Evolutionary conservation across 2,113 vertebrate genomes (phyloP), one percentile per base, ranked within the genome.

Genomic region (Apistogramma diplotaenia): DNA sequence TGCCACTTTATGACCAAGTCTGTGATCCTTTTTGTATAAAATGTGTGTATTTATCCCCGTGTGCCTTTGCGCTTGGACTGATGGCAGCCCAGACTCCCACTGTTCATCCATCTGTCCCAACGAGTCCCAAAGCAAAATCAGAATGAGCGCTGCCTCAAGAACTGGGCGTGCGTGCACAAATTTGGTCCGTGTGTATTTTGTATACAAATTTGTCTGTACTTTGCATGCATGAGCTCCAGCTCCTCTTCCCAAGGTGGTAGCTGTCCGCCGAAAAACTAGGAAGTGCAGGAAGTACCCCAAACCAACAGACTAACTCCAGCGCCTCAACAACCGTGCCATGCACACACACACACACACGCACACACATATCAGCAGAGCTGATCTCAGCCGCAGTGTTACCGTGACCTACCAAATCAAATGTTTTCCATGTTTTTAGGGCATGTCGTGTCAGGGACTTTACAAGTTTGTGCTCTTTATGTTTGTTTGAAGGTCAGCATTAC

Each of bases 61-160:
- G 2, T 88, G 86, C 60, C 77, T 82, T 87, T 82, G 86, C 75
- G 86, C 81, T 82, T 82, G 46, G 37, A 87, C 67, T 81, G 83
- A 90, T 74, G 81, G 70, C 85, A 86, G 88, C 72, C 86, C 77
- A 89, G 90, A 90, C 89, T 92, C 92, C 92, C 89, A 93, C 92
- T 94, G 92, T 91, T 94, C 90, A 83, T 85, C 94, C 92, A 92
- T 93, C 92, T 94, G 93, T 94, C 92, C 89, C 81, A 86, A 89
- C 78, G 78, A 67, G 82, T 87, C 90, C 89, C 84, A 93, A 81
- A 89, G 88, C 79, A 56, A 92, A 89, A 93, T 91, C 92, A 92
- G 89, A 91, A 90, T 88, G 89, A 93, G 88, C 76, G 12, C 60
- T 55, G 91, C 89, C 92, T 80, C 37, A 15, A 86, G 89, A 87